Percentiles rank a stretch among this genome's conserved stretches.
Conservation (phyloP, 1,140 invertebrate genomes). For the Alviniconcha marisindica region DNA sequence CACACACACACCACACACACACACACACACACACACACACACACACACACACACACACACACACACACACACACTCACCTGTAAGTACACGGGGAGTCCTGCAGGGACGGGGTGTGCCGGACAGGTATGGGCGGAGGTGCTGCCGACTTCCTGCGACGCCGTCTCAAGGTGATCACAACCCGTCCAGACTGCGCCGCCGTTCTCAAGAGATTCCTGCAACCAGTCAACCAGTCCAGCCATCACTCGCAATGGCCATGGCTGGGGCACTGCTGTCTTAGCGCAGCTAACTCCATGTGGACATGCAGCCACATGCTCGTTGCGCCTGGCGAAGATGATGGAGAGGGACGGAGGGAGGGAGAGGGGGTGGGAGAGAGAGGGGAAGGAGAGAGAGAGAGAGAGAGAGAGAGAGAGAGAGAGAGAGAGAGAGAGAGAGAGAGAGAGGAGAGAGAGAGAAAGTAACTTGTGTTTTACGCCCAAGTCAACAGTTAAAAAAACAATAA, state of each 20-base stretch:
- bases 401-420: neutral
- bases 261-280: no score
- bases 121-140: constrained; percentile 50
- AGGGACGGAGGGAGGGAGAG: no score
- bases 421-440: neutral
- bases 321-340: no score
- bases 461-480: no score
- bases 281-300: no score
- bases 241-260: no score
- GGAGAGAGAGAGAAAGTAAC: neutral
- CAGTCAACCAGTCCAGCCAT: no score
- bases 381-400: neutral
- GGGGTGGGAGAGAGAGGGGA: neutral
- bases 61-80: neutral
- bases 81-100: constrained; percentile 12
- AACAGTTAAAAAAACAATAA: no score
- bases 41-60: no score
- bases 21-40: no score
- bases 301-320: no score
- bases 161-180: constrained; percentile 60
- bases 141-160: constrained; percentile 56
- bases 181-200: constrained; percentile 58
- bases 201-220: constrained; percentile 54
- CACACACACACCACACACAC: no score
- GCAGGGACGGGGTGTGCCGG: constrained; percentile 46